These are phyloP conservation scores for Pseudachorutes palmiensis DNA, from an alignment of 1,140 invertebrate species.

Conservation along the genomic window DNA sequence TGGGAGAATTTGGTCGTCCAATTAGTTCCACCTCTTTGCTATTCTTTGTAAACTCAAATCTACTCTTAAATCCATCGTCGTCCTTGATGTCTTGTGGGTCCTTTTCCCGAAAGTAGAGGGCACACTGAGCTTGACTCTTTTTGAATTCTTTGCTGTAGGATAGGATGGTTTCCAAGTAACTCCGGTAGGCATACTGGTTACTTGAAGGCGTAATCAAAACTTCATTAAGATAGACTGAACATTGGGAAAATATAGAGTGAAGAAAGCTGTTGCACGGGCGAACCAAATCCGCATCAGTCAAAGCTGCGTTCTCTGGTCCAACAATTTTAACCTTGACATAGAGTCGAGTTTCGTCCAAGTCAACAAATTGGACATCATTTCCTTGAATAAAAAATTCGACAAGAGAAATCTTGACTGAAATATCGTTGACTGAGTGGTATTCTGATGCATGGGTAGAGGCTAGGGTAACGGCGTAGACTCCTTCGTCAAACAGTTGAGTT, in stretches of 20 bases:
- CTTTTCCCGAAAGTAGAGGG: slow-evolving; percentile 31
- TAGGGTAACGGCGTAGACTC: slow-evolving; percentile 44
- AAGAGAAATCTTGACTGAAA: slow-evolving; percentile 40
- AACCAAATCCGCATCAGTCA: slow-evolving; percentile 17
- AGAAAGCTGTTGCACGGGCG: slow-evolving; percentile 43
- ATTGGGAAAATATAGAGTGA: slow-evolving; percentile 44
- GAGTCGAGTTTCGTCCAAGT: slow-evolving; percentile 43
- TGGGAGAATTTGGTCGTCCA: slow-evolving; percentile 20
- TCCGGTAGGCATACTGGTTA: slow-evolving; percentile 44
- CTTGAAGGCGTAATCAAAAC: slow-evolving; percentile 44
- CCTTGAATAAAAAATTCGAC: slow-evolving; percentile 44
- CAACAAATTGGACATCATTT: slow-evolving; percentile 42
- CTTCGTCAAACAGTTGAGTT: slow-evolving; percentile 44
- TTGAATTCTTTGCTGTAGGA: slow-evolving; percentile 42
- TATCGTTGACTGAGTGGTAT: slow-evolving; percentile 43
- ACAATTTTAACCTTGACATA: slow-evolving; percentile 41
- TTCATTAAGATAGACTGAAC: slow-evolving; percentile 45
- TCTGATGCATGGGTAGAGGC: slow-evolving; percentile 40
- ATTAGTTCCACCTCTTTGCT: slow-evolving; percentile 35
- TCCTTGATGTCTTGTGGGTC: slow-evolving; percentile 26
- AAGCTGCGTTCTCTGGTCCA: slow-evolving; percentile 30
- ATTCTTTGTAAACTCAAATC: slow-evolving; percentile 30
- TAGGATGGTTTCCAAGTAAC: slow-evolving; percentile 44
- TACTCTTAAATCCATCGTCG: slow-evolving; percentile 33
- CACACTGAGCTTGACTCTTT: slow-evolving; percentile 41